A percentile compares a stretch with the other conserved stretches of the same genome.
phyloP scores from a whole-genome alignment of 2,888 invertebrate species.

The Horisme vitalbata region DNA sequence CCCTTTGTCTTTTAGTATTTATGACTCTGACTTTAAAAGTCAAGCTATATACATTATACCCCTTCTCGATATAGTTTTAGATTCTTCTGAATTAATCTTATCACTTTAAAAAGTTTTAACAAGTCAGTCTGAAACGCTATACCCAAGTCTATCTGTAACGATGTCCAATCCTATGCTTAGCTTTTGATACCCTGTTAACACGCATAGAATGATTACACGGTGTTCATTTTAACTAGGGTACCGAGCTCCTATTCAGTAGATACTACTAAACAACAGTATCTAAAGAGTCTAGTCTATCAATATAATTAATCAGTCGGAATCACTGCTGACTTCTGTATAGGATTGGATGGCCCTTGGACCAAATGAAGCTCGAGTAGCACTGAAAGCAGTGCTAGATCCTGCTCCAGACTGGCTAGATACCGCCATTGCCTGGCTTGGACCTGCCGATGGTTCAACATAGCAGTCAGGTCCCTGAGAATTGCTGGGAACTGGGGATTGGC shows the following conservation, averaged over 20 bases:
- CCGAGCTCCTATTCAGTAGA: too few species aligned
- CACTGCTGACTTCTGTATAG: not conserved
- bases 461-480: not conserved
- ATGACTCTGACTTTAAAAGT: slow-evolving; percentile 1
- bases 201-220: too few species aligned
- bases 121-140: slow-evolving; percentile 3
- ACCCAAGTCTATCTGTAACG: too few species aligned
- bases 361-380: too few species aligned
- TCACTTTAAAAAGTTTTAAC: not conserved
- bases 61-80: not conserved
- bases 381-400: not conserved
- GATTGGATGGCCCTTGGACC: too few species aligned
- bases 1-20: too few species aligned
- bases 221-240: too few species aligned
- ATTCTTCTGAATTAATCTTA: not conserved
- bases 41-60: not conserved
- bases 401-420: not conserved
- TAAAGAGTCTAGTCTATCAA: too few species aligned
- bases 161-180: too few species aligned
- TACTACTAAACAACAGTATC: too few species aligned
- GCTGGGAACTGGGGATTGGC: not conserved
- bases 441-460: not conserved
- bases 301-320: slow-evolving; percentile 1
- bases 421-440: not conserved
- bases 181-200: too few species aligned